Percentiles rank a stretch among this genome's conserved stretches.
Evolutionary conservation across 1,140 invertebrate genomes (phyloP).

Genomic region (Cotesia glomerata): DNA sequence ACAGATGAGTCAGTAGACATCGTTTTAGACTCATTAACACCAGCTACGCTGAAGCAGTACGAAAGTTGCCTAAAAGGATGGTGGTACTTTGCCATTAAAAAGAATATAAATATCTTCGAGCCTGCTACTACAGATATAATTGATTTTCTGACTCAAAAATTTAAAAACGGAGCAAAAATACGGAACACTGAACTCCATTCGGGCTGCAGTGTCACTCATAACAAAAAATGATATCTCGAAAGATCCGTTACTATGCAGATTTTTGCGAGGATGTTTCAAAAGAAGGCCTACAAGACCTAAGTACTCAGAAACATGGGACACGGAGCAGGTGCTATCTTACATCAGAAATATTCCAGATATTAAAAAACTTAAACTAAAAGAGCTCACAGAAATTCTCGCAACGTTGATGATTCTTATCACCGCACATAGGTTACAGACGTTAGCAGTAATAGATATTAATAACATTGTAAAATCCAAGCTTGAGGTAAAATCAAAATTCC

Average conservation of each 20-base stretch:
- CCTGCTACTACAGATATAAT: no score
- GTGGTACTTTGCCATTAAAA: no score
- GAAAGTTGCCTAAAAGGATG: no score
- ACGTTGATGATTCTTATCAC: constrained; percentile 9
- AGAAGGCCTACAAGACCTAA: not conserved
- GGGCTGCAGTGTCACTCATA: constrained; percentile 14
- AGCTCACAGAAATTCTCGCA: not conserved
- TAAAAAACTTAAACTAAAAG: not conserved
- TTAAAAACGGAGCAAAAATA: not conserved
- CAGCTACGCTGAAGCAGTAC: no score
- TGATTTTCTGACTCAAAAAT: no score
- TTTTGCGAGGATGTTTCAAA: constrained; percentile 28
- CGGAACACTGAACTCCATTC: not conserved
- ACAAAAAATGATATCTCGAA: not conserved
- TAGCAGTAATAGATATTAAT: constrained; percentile 14
- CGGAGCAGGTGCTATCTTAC: not conserved
- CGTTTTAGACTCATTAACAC: no score
- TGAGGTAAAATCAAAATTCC: constrained; percentile 18
- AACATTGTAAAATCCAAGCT: not conserved
- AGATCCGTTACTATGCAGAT: constrained; percentile 25
- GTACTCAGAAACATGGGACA: not conserved
- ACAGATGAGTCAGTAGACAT: no score
- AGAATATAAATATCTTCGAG: no score
- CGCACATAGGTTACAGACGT: constrained; percentile 20
- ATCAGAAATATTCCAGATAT: not conserved